A percentile compares a stretch with the other conserved stretches of the same genome.
phyloP scores from a whole-genome alignment of 1,140 invertebrate species.

The Bursaphelenchus mucronatus region DNA sequence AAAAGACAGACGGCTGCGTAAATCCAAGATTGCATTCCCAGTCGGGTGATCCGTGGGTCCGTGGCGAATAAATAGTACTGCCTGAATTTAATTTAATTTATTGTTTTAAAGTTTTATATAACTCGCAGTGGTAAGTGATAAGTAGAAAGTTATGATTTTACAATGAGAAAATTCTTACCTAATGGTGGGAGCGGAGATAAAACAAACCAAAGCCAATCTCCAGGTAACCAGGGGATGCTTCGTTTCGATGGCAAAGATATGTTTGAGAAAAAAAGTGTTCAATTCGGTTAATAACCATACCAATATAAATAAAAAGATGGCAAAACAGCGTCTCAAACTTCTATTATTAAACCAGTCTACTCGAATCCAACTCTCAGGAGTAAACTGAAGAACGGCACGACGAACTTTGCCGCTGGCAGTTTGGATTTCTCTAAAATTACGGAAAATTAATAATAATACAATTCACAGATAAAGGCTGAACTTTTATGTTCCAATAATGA shows the following conservation, averaged over 20 bases:
- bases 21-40: constrained; percentile 92
- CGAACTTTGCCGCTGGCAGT: constrained; percentile 92
- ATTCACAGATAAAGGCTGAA: neutral
- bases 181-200: constrained; percentile 92
- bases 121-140: too few species aligned
- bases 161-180: constrained; percentile 66
- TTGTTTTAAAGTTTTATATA: constrained; percentile 1
- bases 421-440: constrained; percentile 76
- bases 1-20: constrained; percentile 78
- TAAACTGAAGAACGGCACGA: constrained; percentile 91
- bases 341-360: constrained; percentile 92
- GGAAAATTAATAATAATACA: constrained; percentile 10
- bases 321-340: constrained; percentile 87
- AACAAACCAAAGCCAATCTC: constrained; percentile 79
- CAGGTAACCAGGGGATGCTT: constrained; percentile 84
- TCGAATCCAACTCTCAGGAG: constrained; percentile 87
- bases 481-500: constrained; percentile 22
- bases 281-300: constrained; percentile 95
- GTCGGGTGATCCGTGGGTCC: constrained; percentile 86
- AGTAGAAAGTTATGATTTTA: constrained; percentile 7
- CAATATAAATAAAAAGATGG: constrained; percentile 87
- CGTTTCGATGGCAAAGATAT: constrained; percentile 94
- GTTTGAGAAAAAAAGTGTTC: constrained; percentile 98
- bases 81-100: constrained; percentile 65
- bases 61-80: constrained; percentile 97